These are phyloP conservation scores for Toxotes lorentzi DNA, from an alignment of 2,797 vertebrate genomes.

Conservation along the genomic window DNA sequence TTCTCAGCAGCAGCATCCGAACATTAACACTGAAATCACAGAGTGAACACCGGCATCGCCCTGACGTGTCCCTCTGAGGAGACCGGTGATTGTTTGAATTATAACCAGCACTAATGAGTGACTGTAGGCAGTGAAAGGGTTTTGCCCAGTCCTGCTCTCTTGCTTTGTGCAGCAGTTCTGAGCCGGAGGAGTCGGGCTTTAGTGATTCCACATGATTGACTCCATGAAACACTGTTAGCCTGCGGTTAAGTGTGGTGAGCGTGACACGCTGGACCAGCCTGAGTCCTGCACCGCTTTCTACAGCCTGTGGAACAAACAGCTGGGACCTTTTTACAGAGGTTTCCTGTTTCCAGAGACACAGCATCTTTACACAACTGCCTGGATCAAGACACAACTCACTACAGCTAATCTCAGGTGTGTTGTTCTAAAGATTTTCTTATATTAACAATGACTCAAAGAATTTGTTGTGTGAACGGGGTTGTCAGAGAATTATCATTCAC, in stretches of 20 bases:
- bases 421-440: neutral
- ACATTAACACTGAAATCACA: no score
- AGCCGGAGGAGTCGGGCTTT: neutral
- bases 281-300: constrained; percentile 9
- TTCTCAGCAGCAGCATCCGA: no score
- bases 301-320: neutral
- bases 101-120: neutral
- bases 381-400: neutral
- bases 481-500: no score
- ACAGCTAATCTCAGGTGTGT: neutral
- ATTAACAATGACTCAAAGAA: neutral
- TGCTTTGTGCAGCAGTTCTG: constrained; percentile 12
- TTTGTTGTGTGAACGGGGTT: no score
- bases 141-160: neutral
- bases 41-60: no score
- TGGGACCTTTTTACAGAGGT: neutral
- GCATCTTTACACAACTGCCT: no score
- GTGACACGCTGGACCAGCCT: neutral
- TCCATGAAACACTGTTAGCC: constrained; percentile 16
- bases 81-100: neutral
- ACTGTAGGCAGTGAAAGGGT: neutral
- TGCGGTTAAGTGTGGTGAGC: neutral
- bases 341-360: no score
- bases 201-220: constrained; percentile 30
- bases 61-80: no score